phyloP scores from a whole-genome alignment of 2,113 vertebrate species.

The Bettongia penicillata region DNA sequence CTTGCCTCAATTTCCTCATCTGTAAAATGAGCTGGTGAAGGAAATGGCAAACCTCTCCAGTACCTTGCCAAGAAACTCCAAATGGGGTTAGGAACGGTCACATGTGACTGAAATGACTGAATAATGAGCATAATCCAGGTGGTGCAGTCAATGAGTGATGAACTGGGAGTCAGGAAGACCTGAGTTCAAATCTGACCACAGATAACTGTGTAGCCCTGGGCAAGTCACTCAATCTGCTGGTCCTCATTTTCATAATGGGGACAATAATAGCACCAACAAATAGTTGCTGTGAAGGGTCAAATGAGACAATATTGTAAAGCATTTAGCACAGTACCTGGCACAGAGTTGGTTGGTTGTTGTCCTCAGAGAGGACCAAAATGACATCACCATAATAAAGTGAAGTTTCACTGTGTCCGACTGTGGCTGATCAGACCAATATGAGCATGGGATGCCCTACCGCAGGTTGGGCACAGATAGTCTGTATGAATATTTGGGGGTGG shows the following conservation, averaged over 20 bases:
- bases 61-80: too few species aligned
- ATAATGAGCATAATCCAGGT: too few species aligned
- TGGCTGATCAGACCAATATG: too few species aligned
- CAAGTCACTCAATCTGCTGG: background rate
- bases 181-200: background rate
- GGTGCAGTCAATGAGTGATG: background rate
- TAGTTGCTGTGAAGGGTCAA: background rate
- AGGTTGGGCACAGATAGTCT: too few species aligned
- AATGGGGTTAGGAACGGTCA: too few species aligned
- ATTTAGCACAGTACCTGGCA: background rate
- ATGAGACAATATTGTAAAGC: background rate
- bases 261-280: background rate
- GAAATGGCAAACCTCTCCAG: too few species aligned
- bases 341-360: background rate
- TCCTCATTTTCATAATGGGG: background rate
- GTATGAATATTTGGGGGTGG: too few species aligned
- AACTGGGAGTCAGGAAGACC: background rate
- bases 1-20: background rate
- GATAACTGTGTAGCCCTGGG: background rate
- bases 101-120: too few species aligned
- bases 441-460: too few species aligned
- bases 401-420: too few species aligned
- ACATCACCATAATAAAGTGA: too few species aligned
- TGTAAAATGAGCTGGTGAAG: background rate
- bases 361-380: too few species aligned